phyloP scores from a whole-genome alignment of 2,797 vertebrate species.

The Pseudomugil tenellus region DNA sequence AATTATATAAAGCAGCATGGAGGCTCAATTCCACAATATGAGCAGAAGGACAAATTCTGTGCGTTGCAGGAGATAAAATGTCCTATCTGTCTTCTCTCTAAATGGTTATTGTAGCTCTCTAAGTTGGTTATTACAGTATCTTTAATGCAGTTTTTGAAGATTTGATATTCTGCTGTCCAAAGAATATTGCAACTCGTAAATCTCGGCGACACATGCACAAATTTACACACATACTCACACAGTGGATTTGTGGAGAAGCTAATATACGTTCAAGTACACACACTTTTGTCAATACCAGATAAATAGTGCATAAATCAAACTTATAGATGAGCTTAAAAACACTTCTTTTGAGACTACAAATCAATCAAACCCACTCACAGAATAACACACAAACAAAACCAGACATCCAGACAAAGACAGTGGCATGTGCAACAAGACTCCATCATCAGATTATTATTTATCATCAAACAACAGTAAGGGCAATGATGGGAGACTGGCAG shows the following conservation, averaged over 20 bases:
- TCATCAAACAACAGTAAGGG: constrained; percentile 14
- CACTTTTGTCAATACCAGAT: constrained; percentile 34
- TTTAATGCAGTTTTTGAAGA: constrained; percentile 36
- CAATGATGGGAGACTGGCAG: constrained; percentile 22
- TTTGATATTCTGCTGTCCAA: constrained; percentile 34
- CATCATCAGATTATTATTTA: constrained; percentile 33
- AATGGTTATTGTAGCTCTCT: constrained; percentile 47
- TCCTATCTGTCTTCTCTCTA: constrained; percentile 36
- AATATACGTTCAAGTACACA: constrained; percentile 2
- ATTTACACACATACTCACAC: background rate
- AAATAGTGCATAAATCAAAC: constrained; percentile 40
- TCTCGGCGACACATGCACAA: constrained; percentile 29
- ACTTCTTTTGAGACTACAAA: constrained; percentile 27
- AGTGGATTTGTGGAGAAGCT: background rate
- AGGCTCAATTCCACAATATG: constrained; percentile 24
- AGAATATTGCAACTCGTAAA: constrained; percentile 54
- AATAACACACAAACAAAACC: background rate
- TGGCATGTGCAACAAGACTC: constrained; percentile 2
- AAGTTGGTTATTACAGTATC: constrained; percentile 46
- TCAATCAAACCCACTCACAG: constrained; percentile 28
- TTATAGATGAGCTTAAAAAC: constrained; percentile 41
- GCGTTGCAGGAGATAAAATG: constrained; percentile 27
- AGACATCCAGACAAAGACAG: background rate
- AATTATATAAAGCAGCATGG: background rate
- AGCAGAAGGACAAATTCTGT: constrained; percentile 28